phyloP scores from a whole-genome alignment of 2,113 vertebrate genomes.

The Myotis lucifugus region DNA sequence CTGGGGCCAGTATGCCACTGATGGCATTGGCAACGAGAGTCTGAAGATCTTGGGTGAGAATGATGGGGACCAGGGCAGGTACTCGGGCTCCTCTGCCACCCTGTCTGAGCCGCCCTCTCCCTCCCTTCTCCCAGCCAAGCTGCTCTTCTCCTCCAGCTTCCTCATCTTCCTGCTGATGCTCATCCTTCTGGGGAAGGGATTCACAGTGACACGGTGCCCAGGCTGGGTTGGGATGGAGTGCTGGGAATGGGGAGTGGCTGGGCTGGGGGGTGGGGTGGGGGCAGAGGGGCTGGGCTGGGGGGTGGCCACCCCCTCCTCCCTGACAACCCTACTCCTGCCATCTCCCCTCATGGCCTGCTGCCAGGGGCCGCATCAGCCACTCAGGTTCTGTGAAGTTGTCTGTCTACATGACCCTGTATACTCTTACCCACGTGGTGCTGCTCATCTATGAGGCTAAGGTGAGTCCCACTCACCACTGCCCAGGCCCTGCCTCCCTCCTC shows the following conservation, averaged over 20 bases:
- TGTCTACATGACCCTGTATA: conserved; percentile 96
- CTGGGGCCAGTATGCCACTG: conserved; percentile 93
- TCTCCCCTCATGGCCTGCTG: conserved; percentile 56
- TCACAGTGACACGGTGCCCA: conserved; percentile 92
- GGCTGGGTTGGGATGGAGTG: conserved; percentile 77
- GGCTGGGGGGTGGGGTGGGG: not conserved
- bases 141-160: conserved; percentile 95
- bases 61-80: not conserved
- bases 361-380: conserved; percentile 94
- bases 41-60: conserved; percentile 93
- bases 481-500: not conserved
- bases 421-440: conserved; percentile 93
- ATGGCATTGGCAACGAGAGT: conserved; percentile 91
- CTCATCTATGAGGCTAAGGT: conserved; percentile 96
- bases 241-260: not conserved
- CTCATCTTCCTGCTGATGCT: conserved; percentile 95
- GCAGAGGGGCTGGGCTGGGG: not conserved
- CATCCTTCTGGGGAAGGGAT: conserved; percentile 95
- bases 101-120: conserved; percentile 31
- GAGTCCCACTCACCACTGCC: not conserved
- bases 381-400: conserved; percentile 93
- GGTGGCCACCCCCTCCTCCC: not conserved
- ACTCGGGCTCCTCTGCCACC: not conserved
- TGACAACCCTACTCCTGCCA: conserved; percentile 62
- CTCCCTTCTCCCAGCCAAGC: conserved; percentile 89